Conservation (phyloP, 92 coral and sea anemone genomes). For the Bergia puertoricense region DNA sequence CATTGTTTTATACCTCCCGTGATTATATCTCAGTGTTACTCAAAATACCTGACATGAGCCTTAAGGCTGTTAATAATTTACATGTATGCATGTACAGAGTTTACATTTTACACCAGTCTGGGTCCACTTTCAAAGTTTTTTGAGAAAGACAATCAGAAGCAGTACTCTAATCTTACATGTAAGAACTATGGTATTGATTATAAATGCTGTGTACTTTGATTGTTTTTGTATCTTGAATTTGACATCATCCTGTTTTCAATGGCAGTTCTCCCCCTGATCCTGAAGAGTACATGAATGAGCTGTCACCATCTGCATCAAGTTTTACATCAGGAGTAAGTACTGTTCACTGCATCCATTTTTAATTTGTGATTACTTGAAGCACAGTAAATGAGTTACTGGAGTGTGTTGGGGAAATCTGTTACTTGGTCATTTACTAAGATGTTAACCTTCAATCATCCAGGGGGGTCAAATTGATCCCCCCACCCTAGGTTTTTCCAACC, state of each 20-base stretch:
- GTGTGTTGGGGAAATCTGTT: too few relatives aligned
- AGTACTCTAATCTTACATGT: too few relatives aligned
- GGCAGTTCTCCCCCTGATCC: constrained; percentile 64
- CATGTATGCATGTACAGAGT: not conserved
- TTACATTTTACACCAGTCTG: not conserved
- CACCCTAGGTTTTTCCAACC: too few relatives aligned
- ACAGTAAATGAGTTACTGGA: too few relatives aligned
- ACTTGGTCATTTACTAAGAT: too few relatives aligned
- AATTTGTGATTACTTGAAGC: not conserved
- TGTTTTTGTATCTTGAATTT: not conserved
- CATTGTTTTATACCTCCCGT: too few relatives aligned
- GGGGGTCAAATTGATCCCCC: too few relatives aligned
- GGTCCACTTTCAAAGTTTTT: too few relatives aligned
- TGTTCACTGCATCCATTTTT: not conserved
- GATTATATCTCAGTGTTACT: not conserved
- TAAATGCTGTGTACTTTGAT: not conserved
- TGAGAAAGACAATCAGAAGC: too few relatives aligned
- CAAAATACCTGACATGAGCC: not conserved
- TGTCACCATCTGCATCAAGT: constrained; percentile 39
- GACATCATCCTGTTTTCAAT: not conserved
- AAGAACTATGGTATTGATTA: not conserved
- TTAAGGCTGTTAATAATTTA: not conserved
- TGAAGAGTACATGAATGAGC: constrained; percentile 48
- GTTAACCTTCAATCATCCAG: too few relatives aligned
- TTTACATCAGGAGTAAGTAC: constrained; percentile 59